Evolutionary conservation across 2,113 vertebrate genomes (phyloP), one percentile per base, ranked within the genome.

Genomic region (Cairina moschata): DNA sequence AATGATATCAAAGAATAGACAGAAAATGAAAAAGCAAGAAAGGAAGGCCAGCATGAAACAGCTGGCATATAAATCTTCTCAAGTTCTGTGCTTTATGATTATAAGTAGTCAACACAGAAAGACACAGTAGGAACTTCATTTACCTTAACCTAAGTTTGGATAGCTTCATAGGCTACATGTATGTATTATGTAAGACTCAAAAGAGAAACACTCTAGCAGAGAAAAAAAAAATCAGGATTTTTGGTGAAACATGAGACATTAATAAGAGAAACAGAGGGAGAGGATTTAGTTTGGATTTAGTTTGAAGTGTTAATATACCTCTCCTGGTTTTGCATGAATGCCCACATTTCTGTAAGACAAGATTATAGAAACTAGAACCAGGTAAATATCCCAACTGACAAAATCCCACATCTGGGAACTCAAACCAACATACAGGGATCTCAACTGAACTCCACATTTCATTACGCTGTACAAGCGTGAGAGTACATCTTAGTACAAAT

Each of bases 181-280:
- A 48, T 11, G 46, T 48, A 11, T 48, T 48, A 48, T 48, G 9
- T 22, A 48, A 48, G 20, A 48, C 20, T 48, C 20, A 48, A 48
- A 48, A 48, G 32, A 32, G 20, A 78, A 6, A 3, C 7, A 71
- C 36, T 40, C 56, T 14, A 60, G 42, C 32, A 81, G 28, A 40
- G 34, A 12, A 23, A 63, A 22, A 22, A 54, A 32, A 46, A 46
- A 26, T 21, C 4, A 50, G 23, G 17, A 32, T 1, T 25, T 48
- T 48, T 0, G 48, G 7, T 40, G 36, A 66, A 85, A 63, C 32
- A 69, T 0, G 0, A n/a, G n/a, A 54, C 31, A 32, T 34, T 25
- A 60, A 11, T n/a, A 31, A 38, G 23, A 62, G 8, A 66, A 71
- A 76, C 9, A 42, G 1, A 1, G 22, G 25, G 7, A 23, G 4